phyloP scores from a whole-genome alignment of 2,888 invertebrate genomes.

The Dynastes hyllus region DNA sequence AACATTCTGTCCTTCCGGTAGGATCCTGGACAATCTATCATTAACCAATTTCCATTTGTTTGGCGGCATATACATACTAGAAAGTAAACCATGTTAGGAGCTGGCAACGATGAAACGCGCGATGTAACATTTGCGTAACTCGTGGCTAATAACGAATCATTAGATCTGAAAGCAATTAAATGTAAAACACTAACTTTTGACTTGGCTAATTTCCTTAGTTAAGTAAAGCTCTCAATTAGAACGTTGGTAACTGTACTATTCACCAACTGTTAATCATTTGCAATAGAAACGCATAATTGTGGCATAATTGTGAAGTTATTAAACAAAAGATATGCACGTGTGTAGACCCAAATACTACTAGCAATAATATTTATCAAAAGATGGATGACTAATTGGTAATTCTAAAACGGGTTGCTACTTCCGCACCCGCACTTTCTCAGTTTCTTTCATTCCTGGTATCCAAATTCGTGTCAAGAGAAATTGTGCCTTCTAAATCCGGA shows the following conservation, averaged over 20 bases:
- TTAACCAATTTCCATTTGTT: not conserved
- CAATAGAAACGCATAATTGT: too few species aligned
- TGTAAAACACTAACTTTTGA: not conserved
- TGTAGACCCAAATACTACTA: not conserved
- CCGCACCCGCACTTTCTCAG: conserved; percentile 30
- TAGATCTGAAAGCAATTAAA: not conserved
- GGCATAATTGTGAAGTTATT: too few species aligned
- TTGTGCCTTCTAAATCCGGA: conserved; percentile 19
- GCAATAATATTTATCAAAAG: not conserved
- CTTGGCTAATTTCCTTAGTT: not conserved
- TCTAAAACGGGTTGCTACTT: not conserved
- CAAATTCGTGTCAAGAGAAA: conserved; percentile 32
- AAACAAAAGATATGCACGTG: too few species aligned
- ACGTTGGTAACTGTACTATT: too few species aligned
- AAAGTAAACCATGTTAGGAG: not conserved
- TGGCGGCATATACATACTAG: not conserved
- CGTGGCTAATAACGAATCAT: not conserved
- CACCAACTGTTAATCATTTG: too few species aligned
- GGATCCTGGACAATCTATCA: too few species aligned
- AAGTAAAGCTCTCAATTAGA: not conserved
- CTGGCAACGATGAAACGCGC: too few species aligned
- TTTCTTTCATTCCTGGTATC: conserved; percentile 25
- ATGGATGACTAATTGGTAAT: not conserved
- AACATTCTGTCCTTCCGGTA: too few species aligned
- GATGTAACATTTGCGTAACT: not conserved